Base-by-base conservation (phyloP, 2,797 vertebrate species). In the Sparidentex hasta region DNA sequence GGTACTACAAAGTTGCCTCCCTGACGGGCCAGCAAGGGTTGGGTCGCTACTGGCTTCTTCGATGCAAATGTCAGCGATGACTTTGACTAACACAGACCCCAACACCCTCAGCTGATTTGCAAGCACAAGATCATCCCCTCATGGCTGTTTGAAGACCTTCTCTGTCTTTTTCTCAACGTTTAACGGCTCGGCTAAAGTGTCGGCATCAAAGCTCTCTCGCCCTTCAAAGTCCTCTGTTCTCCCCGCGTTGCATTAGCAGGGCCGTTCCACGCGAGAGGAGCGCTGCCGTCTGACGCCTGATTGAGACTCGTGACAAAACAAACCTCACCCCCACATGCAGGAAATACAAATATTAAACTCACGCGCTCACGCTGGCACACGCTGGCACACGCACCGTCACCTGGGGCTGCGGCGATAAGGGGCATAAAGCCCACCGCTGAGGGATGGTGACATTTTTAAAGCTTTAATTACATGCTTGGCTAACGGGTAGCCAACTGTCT, bases 401-500 rank as follows among this genome's bases (percentile, higher is more conserved):
- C 87, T 90, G 92, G 86, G 85, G 81, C 80, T 51, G 71, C 64
- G 25, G 78, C n/a, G 86, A 92, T 93, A 93, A 92, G 88, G 85
- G 67, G 73, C 81, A 93, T 90, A 93, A 92, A 93, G 89, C 86
- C 87, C 79, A 75, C 83, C 82, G 56, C 73, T 74, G 89, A 87
- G 78, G 85, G 83, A 77, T 72, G 87, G 85, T 93, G 92, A 92
- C 91, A 91, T 93, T 95, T 94, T 93, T 93, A 93, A 94, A 88
- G 90, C 92, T 95, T 95, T 94, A 95, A 95, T 95, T 94, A 95
- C 93, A 95, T 91, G 92, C 93, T 94, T 94, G 94, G 90, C 90
- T 91, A 95, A 91, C 88, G 67, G 84, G 83, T 81, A 88, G 87
- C 85, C 48, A 46, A 86, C 87, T 83, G 90, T 88, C 88, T 93